These are phyloP conservation scores for Margarornis squamiger DNA, from an alignment of 2,797 vertebrate species.

Conservation along the genomic window DNA sequence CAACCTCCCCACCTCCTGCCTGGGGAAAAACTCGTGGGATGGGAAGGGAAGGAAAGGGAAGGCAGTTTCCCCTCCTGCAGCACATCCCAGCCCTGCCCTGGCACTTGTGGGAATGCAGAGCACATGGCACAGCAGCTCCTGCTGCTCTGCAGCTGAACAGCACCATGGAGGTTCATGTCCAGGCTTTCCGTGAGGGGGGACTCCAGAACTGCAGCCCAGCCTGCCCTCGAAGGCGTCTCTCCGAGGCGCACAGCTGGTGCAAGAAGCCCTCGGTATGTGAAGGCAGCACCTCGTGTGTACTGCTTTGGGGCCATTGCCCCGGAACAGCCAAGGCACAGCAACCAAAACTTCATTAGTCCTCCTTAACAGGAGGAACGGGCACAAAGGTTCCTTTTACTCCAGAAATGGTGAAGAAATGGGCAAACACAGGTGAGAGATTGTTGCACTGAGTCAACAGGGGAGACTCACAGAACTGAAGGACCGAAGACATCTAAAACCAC, in stretches of 20 bases:
- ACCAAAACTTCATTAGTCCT: not conserved
- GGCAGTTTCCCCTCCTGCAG: not conserved
- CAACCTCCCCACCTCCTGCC: not conserved
- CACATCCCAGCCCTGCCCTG: not conserved
- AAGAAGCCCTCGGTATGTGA: accelerated
- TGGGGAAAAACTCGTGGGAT: no score
- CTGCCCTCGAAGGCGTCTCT: accelerated
- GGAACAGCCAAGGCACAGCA: not conserved
- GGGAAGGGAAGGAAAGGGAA: not conserved
- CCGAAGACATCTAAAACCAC: constrained; percentile 28
- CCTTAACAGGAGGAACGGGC: not conserved
- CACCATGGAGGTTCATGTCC: accelerated
- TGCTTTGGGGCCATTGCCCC: no score
- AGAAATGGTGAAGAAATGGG: not conserved
- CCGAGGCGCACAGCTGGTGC: no score
- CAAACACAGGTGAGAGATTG: constrained; percentile 5
- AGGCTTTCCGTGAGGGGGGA: not conserved
- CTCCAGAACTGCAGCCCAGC: not conserved
- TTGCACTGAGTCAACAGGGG: constrained; percentile 22
- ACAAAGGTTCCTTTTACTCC: not conserved
- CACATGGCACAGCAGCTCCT: accelerated
- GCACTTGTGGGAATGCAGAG: accelerated
- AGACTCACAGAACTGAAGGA: not conserved
- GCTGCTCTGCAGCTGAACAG: accelerated
- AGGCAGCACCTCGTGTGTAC: not conserved